phyloP scores from a whole-genome alignment of 1,140 invertebrate species.

The Formica exsecta region DNA sequence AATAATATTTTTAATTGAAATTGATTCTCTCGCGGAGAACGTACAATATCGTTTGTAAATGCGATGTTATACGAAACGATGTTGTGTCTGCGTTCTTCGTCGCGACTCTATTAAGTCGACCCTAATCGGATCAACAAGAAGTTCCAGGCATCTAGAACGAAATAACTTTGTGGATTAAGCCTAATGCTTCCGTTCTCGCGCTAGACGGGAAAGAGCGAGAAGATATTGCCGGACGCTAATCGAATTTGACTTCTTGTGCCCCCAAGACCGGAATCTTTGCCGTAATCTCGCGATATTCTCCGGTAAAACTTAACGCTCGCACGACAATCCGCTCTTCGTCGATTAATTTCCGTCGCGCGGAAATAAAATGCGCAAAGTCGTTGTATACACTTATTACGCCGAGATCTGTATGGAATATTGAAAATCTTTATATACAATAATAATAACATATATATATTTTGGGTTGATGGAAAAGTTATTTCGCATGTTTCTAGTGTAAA shows the following conservation, averaged over 20 bases:
- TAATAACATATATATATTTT: not conserved
- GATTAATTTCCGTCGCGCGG: conserved; percentile 21
- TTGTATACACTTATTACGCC: not conserved
- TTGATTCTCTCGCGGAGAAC: not conserved
- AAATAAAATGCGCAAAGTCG: conserved; percentile 7
- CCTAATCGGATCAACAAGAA: conserved; percentile 62
- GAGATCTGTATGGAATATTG: not conserved
- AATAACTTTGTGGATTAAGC: conserved; percentile 64
- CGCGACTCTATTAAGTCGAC: conserved; percentile 55
- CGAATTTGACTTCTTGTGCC: conserved; percentile 58
- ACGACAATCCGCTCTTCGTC: not conserved
- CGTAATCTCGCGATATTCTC: conserved; percentile 40
- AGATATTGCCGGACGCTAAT: conserved; percentile 56
- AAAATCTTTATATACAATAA: not conserved
- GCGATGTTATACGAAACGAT: conserved; percentile 8
- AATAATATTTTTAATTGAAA: not conserved
- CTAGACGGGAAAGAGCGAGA: conserved; percentile 16
- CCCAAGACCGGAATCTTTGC: conserved; percentile 21
- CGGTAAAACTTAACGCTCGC: conserved; percentile 18
- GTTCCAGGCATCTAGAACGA: conserved; percentile 53
- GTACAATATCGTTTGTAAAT: not conserved
- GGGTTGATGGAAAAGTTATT: not conserved
- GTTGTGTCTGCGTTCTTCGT: not conserved
- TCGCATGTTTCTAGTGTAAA: too few relatives aligned
- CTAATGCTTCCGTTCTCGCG: conserved; percentile 58